Evolutionary conservation across 2,797 vertebrate genomes (phyloP).

Genomic region (Geotrypetes seraphini): DNA sequence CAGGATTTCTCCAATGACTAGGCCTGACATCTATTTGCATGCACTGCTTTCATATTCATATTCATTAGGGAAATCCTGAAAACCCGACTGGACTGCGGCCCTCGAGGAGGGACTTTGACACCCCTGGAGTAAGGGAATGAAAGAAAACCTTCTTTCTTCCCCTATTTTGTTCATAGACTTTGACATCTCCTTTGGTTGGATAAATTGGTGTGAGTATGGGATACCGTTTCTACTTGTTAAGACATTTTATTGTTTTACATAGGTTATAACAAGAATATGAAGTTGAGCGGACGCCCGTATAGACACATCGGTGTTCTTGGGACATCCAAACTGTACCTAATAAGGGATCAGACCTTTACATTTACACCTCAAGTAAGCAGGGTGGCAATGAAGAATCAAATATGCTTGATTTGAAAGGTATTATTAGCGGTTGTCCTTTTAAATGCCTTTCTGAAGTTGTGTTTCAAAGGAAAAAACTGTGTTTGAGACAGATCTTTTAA

Average conservation of each 20-base stretch:
- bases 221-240: too few species aligned
- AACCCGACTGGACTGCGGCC: too few species aligned
- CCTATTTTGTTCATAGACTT: neutral
- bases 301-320: slow-evolving; percentile 91
- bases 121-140: neutral
- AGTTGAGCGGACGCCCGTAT: slow-evolving; percentile 84
- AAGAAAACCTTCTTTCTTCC: neutral
- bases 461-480: neutral
- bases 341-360: slow-evolving; percentile 82
- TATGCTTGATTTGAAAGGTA: neutral
- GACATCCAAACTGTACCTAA: slow-evolving; percentile 91
- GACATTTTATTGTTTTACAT: slow-evolving; percentile 10
- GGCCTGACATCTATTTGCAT: too few species aligned
- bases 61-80: too few species aligned
- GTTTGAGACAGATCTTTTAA: neutral
- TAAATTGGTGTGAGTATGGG: neutral
- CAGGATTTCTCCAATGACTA: too few species aligned
- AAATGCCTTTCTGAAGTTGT: neutral
- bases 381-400: too few species aligned
- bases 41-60: too few species aligned
- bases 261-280: slow-evolving; percentile 84
- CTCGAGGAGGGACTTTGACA: too few species aligned
- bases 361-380: slow-evolving; percentile 87
- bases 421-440: neutral
- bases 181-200: neutral